Evolutionary conservation across 1,140 invertebrate species (phyloP), one percentile per base, ranked within the genome.

Genomic region (Elymnias hypermnestra): DNA sequence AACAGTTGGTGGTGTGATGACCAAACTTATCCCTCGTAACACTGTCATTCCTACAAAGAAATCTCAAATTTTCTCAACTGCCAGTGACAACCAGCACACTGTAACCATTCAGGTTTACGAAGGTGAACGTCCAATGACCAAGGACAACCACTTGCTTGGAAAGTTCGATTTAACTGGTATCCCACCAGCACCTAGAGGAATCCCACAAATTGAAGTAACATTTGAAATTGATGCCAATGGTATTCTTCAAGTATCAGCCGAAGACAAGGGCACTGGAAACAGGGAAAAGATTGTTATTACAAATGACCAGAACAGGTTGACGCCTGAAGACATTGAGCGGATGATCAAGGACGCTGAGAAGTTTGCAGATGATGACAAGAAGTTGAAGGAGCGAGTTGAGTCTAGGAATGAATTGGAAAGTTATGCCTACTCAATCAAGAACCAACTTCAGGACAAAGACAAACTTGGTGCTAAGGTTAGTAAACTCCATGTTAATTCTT

Each of bases 1-100:
- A 88, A 99, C 98, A 51, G 98, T 99, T 45, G 98, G 98, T 50
- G 98, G 98, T 56, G 97, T 99, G 6, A 99, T 99, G 98, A 99
- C 98, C 50, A 99, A 99, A 83, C 89, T 99, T 14, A 99, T 99
- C 78, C 93, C 96, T 41, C 89, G 98, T 70, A 99, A 99, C 89
- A 99, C 97, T 29, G 97, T 99, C 25, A 99, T 99, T 64, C 98
- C 98, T 9, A 99, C 98, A n/a, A 99, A 99, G 88, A 99, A 99
- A 78, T 98, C 97, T 3, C 98, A 99, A 78, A 97, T 99, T 63
- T 99, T 99, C 91, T 98, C 97, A 0, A 99, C 98, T 5, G 98
- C 98, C 28, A 96, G 96, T 9, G 98, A 99, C 73, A 99, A 99
- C 78, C 98, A 99, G 77, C 96, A 98, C 86, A 99, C 97, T 12